Conservation (phyloP, 37 sponge, comb jelly and placozoan genomes). For the Hormiphora californensis region DNA sequence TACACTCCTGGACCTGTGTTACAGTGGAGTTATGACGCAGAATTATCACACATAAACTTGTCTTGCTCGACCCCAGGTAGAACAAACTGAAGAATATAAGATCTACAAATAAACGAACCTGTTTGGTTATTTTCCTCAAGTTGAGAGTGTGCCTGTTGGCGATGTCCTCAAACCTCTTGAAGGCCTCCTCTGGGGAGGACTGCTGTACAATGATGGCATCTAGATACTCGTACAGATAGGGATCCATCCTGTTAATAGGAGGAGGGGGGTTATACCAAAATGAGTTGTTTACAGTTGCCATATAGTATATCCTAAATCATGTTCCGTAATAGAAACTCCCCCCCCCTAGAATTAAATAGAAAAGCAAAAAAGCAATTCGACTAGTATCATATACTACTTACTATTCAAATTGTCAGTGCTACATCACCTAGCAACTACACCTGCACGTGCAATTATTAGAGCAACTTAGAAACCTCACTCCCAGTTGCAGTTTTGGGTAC, state of each 20-base stretch:
- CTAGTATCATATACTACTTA: too few species aligned
- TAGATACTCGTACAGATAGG: constrained; percentile 81
- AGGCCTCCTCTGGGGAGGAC: constrained; percentile 91
- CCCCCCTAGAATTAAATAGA: too few species aligned
- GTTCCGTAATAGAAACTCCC: too few species aligned
- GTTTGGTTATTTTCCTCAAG: constrained; percentile 80
- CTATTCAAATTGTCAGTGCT: too few species aligned
- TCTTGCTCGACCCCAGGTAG: too few species aligned
- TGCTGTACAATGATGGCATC: constrained; percentile 84
- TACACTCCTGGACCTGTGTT: constrained; percentile 80
- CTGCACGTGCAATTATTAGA: too few species aligned
- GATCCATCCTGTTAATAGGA: constrained; percentile 12
- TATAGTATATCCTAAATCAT: background rate
- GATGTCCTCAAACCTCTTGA: constrained; percentile 82
- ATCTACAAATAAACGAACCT: constrained; percentile 42
- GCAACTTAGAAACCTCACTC: too few species aligned
- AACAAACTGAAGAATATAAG: too few species aligned
- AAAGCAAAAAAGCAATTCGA: too few species aligned
- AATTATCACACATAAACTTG: too few species aligned
- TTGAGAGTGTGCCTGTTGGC: constrained; percentile 78
- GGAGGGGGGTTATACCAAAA: background rate
- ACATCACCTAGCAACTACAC: too few species aligned
- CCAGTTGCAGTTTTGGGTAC: too few species aligned
- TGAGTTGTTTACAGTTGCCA: background rate
- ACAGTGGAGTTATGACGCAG: background rate